phyloP scores from a whole-genome alignment of 2,113 vertebrate species.

The Eulemur rufifrons region DNA sequence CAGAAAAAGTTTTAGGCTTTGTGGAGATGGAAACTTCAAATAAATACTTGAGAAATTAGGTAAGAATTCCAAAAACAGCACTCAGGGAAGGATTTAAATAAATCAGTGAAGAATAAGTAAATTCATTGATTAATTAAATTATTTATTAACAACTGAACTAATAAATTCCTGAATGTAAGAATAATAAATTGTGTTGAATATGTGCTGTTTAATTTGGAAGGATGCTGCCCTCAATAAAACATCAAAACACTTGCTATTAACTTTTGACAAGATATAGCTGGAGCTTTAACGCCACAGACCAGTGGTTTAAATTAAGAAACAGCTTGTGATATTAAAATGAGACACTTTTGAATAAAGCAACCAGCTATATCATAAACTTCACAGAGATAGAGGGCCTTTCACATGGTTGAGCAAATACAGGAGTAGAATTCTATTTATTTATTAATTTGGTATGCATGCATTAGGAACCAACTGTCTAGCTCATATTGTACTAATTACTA shows the following conservation, averaged over 20 bases:
- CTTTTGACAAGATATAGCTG: background rate
- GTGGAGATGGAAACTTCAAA: background rate
- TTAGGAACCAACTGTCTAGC: background rate
- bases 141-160: background rate
- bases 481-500: constrained; percentile 16
- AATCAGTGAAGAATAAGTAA: background rate
- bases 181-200: constrained; percentile 10
- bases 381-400: background rate
- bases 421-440: background rate
- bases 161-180: background rate
- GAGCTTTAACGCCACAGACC: background rate
- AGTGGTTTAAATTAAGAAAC: constrained; percentile 60
- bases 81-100: background rate
- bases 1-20: background rate
- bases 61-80: background rate
- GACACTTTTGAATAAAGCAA: constrained; percentile 51
- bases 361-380: background rate
- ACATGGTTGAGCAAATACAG: background rate
- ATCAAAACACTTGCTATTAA: background rate
- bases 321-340: constrained; percentile 47
- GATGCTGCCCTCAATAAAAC: background rate
- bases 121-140: background rate
- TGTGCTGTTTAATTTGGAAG: background rate
- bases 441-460: constrained; percentile 9
- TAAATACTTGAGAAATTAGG: background rate